Evolutionary conservation across 2,888 invertebrate genomes (phyloP), one percentile per base, ranked within the genome.

Genomic region (Perdita meconis): DNA sequence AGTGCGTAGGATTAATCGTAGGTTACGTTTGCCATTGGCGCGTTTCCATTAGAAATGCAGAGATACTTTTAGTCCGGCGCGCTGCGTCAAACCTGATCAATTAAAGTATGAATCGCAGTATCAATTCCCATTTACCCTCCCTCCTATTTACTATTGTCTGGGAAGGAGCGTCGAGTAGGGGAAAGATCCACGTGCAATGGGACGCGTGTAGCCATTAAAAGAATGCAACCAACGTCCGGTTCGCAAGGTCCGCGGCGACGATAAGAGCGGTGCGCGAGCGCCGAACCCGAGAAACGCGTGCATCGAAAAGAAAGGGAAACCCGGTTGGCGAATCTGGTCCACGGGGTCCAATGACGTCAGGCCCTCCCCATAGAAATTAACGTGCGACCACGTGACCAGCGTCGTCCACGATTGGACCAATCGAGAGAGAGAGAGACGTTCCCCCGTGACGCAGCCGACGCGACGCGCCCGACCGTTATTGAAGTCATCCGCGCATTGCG

Each of bases 281-380:
- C 76, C 82, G 72, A 80, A 82, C 79, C 44, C 71, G 38, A 51
- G 67, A 65, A n/a, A 60, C 65, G 67, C 56, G 64, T 67, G 34
- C 34, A 51, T 78, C 73, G 65, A 76, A 80, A 82, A 80, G 83
- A 85, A 84, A 83, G 77, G 83, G 70, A 85, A 83, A 85, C 67
- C 63, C 76, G 77, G 72, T 76, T 69, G 69, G 78, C 65, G 55
- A 79, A 85, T 85, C 81, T 81, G 85, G 83, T 80, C 80, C 82
- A 78, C 73, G 77, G 73, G n/a, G 75, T 78, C 81, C 76, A 75
- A 53, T 83, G 86, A 85, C 84, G 81, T 80, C 84, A 85, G 69
- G 71, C 72, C 73, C 79, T 83, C 81, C 81, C 85, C 86, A 78
- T 85, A 79, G 85, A 83, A 85, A 85, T 85, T 85, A 85, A 85